Conservation (phyloP, 2,888 invertebrate species). For the Ellobium chinense region DNA sequence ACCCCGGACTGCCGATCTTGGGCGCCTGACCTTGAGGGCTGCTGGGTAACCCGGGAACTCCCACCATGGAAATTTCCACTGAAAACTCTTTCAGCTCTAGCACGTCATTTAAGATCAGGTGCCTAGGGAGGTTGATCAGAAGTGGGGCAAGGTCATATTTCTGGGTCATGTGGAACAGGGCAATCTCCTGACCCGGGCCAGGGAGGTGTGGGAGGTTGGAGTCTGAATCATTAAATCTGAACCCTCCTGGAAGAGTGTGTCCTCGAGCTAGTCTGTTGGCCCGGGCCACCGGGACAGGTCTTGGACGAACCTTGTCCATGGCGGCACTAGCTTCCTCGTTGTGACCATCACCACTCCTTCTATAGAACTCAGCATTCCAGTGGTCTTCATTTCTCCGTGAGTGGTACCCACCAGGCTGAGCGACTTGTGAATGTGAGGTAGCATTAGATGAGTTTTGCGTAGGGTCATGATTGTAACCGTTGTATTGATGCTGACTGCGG, state of each 20-base stretch:
- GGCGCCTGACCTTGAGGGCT: conserved; percentile 59
- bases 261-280: conserved; percentile 48
- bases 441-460: background rate
- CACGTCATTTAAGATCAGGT: conserved; percentile 41
- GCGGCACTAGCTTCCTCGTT: background rate
- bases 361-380: background rate
- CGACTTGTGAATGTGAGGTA: background rate
- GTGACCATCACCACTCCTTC: background rate
- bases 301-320: background rate
- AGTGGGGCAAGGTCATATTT: conserved; percentile 62
- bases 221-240: conserved; percentile 47
- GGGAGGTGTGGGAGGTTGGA: background rate
- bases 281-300: conserved; percentile 34
- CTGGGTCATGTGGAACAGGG: conserved; percentile 66
- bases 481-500: background rate
- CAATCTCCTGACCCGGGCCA: conserved; percentile 48
- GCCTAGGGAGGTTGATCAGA: conserved; percentile 54
- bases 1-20: conserved; percentile 65
- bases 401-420: background rate
- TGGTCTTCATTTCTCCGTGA: background rate
- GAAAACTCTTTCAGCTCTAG: conserved; percentile 26
- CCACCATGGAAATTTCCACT: conserved; percentile 37
- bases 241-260: conserved; percentile 49
- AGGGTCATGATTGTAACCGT: background rate
- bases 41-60: conserved; percentile 17